Percentiles rank a stretch among this genome's conserved stretches.
Conservation (phyloP, 1,140 invertebrate species). For the Pissodes strobi region DNA sequence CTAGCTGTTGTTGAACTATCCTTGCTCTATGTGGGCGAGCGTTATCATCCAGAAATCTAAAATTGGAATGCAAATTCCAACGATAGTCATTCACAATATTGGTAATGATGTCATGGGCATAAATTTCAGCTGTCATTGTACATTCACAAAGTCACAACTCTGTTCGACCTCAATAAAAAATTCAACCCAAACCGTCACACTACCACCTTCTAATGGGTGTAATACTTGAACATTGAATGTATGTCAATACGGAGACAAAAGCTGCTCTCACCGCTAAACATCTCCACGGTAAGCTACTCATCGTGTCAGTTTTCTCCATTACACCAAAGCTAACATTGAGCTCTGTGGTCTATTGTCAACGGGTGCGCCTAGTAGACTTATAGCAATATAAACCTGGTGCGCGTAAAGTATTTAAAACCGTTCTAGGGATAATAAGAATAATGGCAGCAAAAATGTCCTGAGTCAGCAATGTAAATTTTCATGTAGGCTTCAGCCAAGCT, state of each 20-base stretch:
- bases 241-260: too few relatives aligned
- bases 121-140: background rate
- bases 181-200: background rate
- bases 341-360: background rate
- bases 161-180: too few relatives aligned
- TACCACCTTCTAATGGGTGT: background rate
- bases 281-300: too few relatives aligned
- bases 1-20: background rate
- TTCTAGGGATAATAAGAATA: background rate
- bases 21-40: background rate
- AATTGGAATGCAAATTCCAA: background rate
- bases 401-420: background rate
- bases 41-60: background rate
- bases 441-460: too few relatives aligned
- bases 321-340: too few relatives aligned
- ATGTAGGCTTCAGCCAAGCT: background rate
- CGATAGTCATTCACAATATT: too few relatives aligned
- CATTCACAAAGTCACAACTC: background rate
- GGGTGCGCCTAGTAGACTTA: too few relatives aligned
- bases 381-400: background rate
- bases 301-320: too few relatives aligned
- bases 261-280: too few relatives aligned
- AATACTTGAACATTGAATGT: too few relatives aligned
- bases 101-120: too few relatives aligned
- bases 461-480: too few relatives aligned